phyloP scores from a whole-genome alignment of 2,797 vertebrate species.

The Hirundo rustica region DNA sequence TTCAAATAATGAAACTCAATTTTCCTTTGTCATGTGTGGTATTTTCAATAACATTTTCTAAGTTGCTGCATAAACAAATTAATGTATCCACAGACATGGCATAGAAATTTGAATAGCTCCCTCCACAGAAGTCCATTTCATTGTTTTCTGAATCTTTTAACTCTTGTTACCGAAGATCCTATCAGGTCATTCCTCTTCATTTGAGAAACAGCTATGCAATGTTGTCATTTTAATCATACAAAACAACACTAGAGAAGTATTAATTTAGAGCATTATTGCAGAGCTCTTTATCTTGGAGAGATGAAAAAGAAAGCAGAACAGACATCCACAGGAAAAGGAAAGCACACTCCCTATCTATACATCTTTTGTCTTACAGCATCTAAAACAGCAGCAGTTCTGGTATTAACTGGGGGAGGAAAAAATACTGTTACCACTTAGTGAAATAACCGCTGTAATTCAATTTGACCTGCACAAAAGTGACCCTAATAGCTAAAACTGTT shows the following conservation, averaged over 20 bases:
- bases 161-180: constrained; percentile 14
- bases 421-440: background rate
- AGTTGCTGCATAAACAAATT: constrained; percentile 63
- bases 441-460: background rate
- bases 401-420: background rate
- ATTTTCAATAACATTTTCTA: constrained; percentile 64
- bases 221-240: background rate
- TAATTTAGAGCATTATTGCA: background rate
- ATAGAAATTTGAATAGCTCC: constrained; percentile 28
- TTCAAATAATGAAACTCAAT: constrained; percentile 68
- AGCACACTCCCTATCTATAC: background rate
- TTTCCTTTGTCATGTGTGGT: constrained; percentile 48
- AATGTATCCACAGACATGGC: constrained; percentile 25
- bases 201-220: constrained; percentile 21
- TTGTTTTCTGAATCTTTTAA: constrained; percentile 34
- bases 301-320: background rate
- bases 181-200: background rate
- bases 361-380: background rate
- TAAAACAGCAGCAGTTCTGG: background rate
- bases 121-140: constrained; percentile 22
- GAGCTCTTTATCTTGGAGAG: background rate
- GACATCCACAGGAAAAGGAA: background rate
- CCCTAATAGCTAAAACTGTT: background rate
- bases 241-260: constrained; percentile 15
- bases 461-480: background rate